These are phyloP conservation scores for Nysson spinosus DNA, from an alignment of 2,888 invertebrate species.

Conservation along the genomic window DNA sequence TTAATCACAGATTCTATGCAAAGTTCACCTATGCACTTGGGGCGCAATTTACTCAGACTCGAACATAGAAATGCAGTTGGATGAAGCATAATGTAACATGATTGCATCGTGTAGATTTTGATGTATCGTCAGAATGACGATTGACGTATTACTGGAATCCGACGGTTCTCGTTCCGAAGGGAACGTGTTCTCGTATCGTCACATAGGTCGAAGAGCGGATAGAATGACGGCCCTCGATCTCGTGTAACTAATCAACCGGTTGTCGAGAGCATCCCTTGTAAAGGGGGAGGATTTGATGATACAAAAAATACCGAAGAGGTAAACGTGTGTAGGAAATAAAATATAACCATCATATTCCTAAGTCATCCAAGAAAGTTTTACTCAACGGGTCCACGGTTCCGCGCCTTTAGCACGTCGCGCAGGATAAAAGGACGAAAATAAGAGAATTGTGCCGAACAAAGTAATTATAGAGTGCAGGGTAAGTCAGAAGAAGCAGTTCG, in stretches of 20 bases:
- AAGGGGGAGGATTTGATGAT: too few relatives aligned
- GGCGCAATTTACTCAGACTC: too few relatives aligned
- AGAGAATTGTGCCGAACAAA: slow-evolving; percentile 62
- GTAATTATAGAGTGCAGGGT: slow-evolving; percentile 62
- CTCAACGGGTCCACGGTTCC: not conserved
- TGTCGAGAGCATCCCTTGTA: too few relatives aligned
- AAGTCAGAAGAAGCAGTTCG: slow-evolving; percentile 59
- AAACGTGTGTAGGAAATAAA: slow-evolving; percentile 2
- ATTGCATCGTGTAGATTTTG: slow-evolving; percentile 68
- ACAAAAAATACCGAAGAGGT: not conserved
- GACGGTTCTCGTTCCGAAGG: slow-evolving; percentile 36
- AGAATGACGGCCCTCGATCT: slow-evolving; percentile 57
- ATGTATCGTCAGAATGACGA: slow-evolving; percentile 67
- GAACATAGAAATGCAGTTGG: too few relatives aligned
- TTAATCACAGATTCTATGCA: too few relatives aligned
- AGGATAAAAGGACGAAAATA: slow-evolving; percentile 46
- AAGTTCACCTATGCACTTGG: too few relatives aligned
- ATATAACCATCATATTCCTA: slow-evolving; percentile 9
- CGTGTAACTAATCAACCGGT: slow-evolving; percentile 72
- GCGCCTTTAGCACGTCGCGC: slow-evolving; percentile 16
- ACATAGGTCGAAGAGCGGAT: slow-evolving; percentile 34
- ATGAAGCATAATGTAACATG: slow-evolving; percentile 74
- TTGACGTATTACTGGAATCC: slow-evolving; percentile 54
- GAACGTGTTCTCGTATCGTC: slow-evolving; percentile 46
- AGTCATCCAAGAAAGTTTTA: not conserved